Conservation (phyloP, 2,888 invertebrate genomes). For the Thera britannica region DNA sequence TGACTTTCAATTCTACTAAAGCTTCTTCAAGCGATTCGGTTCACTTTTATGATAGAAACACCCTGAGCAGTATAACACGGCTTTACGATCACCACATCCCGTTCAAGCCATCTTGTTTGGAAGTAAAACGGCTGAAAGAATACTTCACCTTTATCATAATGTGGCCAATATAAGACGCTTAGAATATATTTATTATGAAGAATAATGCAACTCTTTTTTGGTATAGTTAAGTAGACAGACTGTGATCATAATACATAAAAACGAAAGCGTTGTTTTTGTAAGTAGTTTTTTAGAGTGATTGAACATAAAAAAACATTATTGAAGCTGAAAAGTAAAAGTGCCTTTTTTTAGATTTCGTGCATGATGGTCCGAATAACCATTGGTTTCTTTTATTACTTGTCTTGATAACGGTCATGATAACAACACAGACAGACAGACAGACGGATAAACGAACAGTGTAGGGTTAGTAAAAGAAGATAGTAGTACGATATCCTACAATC, state of each 20-base stretch:
- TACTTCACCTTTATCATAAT: conserved; percentile 56
- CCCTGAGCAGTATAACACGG: conserved; percentile 64
- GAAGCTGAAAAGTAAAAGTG: too few species aligned
- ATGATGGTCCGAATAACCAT: too few species aligned
- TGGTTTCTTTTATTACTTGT: too few species aligned
- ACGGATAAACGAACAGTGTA: too few species aligned
- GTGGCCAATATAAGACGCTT: conserved; percentile 16
- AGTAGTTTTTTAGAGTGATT: too few species aligned
- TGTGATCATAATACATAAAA: too few species aligned
- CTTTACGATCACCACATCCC: conserved; percentile 74
- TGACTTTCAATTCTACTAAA: conserved; percentile 62
- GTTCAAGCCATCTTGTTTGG: conserved; percentile 65
- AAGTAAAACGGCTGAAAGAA: conserved; percentile 64
- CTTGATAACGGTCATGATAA: too few species aligned
- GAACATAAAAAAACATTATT: too few species aligned
- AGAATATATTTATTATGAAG: not conserved
- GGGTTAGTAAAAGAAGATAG: too few species aligned
- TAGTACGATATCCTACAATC: not conserved
- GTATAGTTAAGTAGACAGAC: not conserved
- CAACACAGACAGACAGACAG: too few species aligned
- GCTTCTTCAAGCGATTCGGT: conserved; percentile 55
- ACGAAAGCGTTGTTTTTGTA: too few species aligned
- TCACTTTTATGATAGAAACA: conserved; percentile 70
- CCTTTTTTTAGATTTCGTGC: too few species aligned
- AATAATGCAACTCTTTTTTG: not conserved